Evolutionary conservation across 2,797 vertebrate species (phyloP), one percentile per base, ranked within the genome.

Genomic region (Salmo trutta): DNA sequence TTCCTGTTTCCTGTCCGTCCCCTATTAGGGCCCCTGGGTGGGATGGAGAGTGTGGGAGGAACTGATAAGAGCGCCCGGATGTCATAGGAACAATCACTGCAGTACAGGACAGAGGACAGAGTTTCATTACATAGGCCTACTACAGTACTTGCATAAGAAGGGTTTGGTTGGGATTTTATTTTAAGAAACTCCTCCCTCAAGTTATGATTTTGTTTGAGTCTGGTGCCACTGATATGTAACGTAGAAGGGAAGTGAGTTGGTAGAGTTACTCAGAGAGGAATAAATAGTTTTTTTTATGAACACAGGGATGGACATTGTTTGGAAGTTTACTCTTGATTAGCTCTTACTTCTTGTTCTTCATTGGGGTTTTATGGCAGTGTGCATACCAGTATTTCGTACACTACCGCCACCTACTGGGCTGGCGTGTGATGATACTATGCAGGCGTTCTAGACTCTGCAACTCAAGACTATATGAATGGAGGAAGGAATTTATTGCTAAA

Each of bases 1-100:
- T 71, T 71, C 47, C 70, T 71, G 41, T 71, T 53, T 71, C 47
- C 70, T 71, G 47, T 51, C 41, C n/a, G 21, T 71, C 47, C 70
- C 70, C 21, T 52, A 24, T 71, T 53, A 52, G n/a, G 10, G 70
- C 24, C 70, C 41, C 41, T 24, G 36, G 41, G 41, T 71, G 41
- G 47, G 21, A 53, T 53, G 41, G 21, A 53, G 12, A 24, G 70
- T 51, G 70, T 53, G 70, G 47, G 47, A 15, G 17, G 47, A 16
- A 53, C n/a, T 71, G 70, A 71, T 71, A 71, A 71, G 47, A 53
- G 47, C 4, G 1, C 10, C 70, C n/a, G 21, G 70, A 53, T 51
- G 12, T 16, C 1, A 71, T 24, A 29, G 47, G 41, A 52, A 53
- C 47, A 71, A 71, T 71, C 69, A 71, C 70, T 21, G 14, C 41